These are phyloP conservation scores for Uromys caudimaculatus DNA, from an alignment of 2,797 vertebrate species.

Conservation along the genomic window DNA sequence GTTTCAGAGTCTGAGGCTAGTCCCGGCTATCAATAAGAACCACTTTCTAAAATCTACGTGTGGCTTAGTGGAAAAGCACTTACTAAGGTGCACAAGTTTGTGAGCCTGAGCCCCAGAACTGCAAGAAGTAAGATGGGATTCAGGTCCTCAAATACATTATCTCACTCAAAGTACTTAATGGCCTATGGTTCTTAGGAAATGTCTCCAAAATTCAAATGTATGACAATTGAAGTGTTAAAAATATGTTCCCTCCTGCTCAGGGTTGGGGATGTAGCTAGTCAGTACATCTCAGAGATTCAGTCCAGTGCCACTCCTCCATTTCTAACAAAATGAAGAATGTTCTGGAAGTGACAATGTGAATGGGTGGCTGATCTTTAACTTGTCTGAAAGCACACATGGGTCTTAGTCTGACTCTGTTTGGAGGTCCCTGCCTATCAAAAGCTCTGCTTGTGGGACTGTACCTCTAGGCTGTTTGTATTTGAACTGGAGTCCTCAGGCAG, in stretches of 20 bases:
- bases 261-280: not conserved
- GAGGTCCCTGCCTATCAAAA: no score
- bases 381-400: fast-evolving
- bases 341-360: not conserved
- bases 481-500: not conserved
- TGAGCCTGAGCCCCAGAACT: not conserved
- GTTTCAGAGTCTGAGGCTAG: not conserved
- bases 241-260: not conserved
- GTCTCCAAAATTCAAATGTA: not conserved
- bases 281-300: not conserved
- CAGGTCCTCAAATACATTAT: not conserved
- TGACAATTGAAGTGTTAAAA: slow-evolving; percentile 17
- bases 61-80: not conserved
- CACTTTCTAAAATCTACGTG: not conserved
- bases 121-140: not conserved
- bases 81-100: not conserved
- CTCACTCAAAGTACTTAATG: not conserved
- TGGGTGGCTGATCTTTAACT: not conserved
- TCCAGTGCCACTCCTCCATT: not conserved
- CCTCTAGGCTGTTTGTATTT: not conserved
- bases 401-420: not conserved
- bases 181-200: slow-evolving; percentile 3
- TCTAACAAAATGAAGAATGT: not conserved
- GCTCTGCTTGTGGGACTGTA: not conserved
- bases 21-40: not conserved